phyloP scores from a whole-genome alignment of 2,888 invertebrate species.

The Brachycybe producta region DNA sequence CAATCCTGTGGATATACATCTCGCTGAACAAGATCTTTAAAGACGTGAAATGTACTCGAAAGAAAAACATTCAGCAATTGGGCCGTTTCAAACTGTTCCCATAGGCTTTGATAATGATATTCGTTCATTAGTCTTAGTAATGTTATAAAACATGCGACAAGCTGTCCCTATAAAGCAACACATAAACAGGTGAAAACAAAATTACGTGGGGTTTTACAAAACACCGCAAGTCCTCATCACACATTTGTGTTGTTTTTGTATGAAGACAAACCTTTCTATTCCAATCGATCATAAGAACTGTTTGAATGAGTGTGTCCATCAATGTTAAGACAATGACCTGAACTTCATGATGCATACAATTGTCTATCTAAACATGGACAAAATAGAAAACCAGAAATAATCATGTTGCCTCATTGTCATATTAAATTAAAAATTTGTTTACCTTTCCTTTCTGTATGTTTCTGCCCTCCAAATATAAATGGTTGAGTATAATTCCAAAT shows the following conservation, averaged over 20 bases:
- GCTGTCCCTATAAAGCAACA: slow-evolving; percentile 48
- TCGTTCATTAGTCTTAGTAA: slow-evolving; percentile 74
- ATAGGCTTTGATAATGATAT: slow-evolving; percentile 70
- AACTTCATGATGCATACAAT: slow-evolving; percentile 59
- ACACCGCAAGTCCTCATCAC: slow-evolving; percentile 45
- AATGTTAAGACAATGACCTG: slow-evolving; percentile 68
- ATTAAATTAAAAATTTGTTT: not conserved
- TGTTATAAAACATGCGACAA: slow-evolving; percentile 76
- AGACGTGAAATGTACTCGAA: slow-evolving; percentile 63
- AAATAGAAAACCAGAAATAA: slow-evolving; percentile 3
- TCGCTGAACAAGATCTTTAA: slow-evolving; percentile 62
- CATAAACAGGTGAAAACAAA: not conserved
- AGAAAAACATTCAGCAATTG: slow-evolving; percentile 76
- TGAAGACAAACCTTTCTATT: slow-evolving; percentile 32
- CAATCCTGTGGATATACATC: slow-evolving; percentile 78
- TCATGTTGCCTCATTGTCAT: slow-evolving; percentile 2
- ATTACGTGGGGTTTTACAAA: slow-evolving; percentile 30
- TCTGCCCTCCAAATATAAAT: slow-evolving; percentile 41
- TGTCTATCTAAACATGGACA: slow-evolving; percentile 37
- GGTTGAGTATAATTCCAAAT: slow-evolving; percentile 65
- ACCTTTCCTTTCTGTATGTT: slow-evolving; percentile 27
- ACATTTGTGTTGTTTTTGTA: not conserved
- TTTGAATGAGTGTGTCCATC: slow-evolving; percentile 71
- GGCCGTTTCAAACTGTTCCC: slow-evolving; percentile 64
- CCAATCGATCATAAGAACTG: slow-evolving; percentile 66